Evolutionary conservation across 2,113 vertebrate species (phyloP).

Genomic region (Caretta caretta): DNA sequence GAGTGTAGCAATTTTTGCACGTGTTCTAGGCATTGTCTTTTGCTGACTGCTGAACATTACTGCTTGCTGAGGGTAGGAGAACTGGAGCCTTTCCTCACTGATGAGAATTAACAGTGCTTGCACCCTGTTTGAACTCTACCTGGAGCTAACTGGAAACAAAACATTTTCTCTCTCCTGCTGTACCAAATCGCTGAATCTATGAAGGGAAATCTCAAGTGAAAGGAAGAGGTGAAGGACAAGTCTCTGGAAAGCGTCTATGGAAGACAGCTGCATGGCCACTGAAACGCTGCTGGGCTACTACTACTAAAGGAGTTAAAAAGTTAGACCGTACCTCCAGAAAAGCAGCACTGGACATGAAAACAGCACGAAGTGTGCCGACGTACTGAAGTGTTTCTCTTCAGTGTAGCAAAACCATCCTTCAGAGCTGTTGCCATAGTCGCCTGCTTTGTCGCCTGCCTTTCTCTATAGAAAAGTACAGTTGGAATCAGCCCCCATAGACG

Average conservation of each 20-base stretch:
- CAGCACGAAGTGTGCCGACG: neutral
- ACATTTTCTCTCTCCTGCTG: neutral
- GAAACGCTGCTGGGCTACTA: neutral
- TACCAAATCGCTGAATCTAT: neutral
- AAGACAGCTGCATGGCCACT: neutral
- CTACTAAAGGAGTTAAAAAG: neutral
- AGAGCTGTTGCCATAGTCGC: no score
- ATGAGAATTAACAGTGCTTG: neutral
- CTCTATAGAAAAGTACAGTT: no score
- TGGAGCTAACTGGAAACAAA: neutral
- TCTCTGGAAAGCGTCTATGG: neutral
- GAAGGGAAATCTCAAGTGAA: neutral
- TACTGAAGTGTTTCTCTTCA: no score
- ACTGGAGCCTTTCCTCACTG: neutral
- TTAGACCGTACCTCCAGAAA: neutral
- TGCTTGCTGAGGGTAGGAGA: neutral
- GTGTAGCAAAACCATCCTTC: no score
- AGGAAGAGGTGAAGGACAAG: neutral
- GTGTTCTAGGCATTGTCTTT: neutral
- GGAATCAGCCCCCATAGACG: no score
- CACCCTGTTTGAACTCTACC: neutral
- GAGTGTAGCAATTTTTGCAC: neutral
- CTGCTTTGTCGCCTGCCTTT: no score
- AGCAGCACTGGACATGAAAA: neutral
- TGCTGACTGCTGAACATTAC: neutral